Evolutionary conservation across 2,888 invertebrate species (phyloP).

Genomic region (Lasius fuliginosus): DNA sequence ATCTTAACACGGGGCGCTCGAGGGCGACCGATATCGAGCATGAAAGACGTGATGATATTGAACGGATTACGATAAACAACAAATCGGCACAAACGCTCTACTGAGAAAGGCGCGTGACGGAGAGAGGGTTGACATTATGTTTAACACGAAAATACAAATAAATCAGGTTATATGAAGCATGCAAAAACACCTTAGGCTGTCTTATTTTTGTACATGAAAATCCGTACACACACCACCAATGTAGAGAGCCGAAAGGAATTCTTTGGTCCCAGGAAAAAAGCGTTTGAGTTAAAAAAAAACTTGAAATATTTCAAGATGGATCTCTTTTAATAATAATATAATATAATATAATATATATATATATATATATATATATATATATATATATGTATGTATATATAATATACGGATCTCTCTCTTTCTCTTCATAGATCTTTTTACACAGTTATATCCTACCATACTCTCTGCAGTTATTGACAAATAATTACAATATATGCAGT

Average conservation of each 20-base stretch:
- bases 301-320: background rate
- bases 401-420: background rate
- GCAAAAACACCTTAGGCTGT: slow-evolving; percentile 55
- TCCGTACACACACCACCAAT: slow-evolving; percentile 55
- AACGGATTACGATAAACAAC: slow-evolving; percentile 18
- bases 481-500: background rate
- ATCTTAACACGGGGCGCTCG: slow-evolving; percentile 56
- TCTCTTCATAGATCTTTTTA: background rate
- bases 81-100: slow-evolving; percentile 52
- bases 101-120: slow-evolving; percentile 19
- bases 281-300: background rate
- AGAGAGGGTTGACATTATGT: slow-evolving; percentile 28
- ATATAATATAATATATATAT: background rate
- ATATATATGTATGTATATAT: background rate
- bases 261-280: slow-evolving; percentile 29
- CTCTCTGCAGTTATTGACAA: background rate
- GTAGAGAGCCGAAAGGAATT: slow-evolving; percentile 45
- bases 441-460: background rate
- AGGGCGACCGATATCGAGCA: slow-evolving; percentile 42
- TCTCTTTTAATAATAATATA: background rate
- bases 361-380: background rate
- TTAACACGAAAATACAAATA: slow-evolving; percentile 36
- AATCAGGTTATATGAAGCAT: slow-evolving; percentile 58
- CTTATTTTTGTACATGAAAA: slow-evolving; percentile 61
- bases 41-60: slow-evolving; percentile 3